These are phyloP conservation scores for Sycobia sp. DNA, from an alignment of 1,140 invertebrate species.

Conservation along the genomic window DNA sequence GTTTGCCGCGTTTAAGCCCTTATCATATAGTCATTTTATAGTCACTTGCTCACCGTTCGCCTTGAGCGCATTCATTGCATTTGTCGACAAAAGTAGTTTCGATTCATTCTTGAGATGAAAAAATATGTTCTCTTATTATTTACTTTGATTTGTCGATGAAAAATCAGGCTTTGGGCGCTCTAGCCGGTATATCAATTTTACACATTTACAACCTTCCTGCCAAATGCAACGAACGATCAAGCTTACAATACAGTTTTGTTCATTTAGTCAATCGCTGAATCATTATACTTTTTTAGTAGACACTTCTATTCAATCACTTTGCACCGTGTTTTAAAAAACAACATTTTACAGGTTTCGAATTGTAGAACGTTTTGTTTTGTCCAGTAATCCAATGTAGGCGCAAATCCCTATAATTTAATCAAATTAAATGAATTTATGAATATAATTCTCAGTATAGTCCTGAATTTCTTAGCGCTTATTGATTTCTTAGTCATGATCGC, in stretches of 20 bases:
- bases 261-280: constrained; percentile 20
- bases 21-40: neutral
- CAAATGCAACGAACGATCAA: constrained; percentile 1
- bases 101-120: constrained; percentile 1
- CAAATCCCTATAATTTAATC: no score
- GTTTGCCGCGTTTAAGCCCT: neutral
- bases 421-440: no score
- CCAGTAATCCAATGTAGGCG: no score
- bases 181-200: neutral
- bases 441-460: no score
- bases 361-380: neutral
- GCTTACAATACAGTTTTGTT: constrained; percentile 7
- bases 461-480: no score
- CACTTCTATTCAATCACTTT: constrained; percentile 14
- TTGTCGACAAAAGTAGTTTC: neutral
- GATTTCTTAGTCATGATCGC: no score
- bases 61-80: neutral
- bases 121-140: constrained; percentile 20
- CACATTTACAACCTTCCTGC: neutral
- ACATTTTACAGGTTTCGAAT: neutral
- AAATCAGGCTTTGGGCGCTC: neutral
- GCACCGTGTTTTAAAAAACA: constrained; percentile 12
- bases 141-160: constrained; percentile 8
- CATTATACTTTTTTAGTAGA: neutral
- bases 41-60: neutral